These are phyloP conservation scores for Melanchra persicariae DNA, from an alignment of 2,888 invertebrate species.

Conservation along the genomic window DNA sequence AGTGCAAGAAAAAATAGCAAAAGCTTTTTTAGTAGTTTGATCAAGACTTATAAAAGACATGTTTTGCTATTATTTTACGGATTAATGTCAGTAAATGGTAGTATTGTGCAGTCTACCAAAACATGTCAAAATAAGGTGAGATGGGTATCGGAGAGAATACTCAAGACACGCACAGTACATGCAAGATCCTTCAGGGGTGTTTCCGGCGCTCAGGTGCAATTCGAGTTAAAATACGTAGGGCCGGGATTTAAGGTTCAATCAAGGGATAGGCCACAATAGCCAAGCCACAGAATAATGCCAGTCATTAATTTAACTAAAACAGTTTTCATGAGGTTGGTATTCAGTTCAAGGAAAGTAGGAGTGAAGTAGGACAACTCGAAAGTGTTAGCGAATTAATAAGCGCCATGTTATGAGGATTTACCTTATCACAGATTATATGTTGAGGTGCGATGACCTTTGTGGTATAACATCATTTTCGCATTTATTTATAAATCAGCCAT, in stretches of 20 bases:
- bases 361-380: not conserved
- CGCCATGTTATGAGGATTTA: slow-evolving; percentile 28
- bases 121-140: slow-evolving; percentile 6
- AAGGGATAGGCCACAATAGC: too few species aligned
- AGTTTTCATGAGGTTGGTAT: too few species aligned
- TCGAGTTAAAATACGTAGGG: too few species aligned
- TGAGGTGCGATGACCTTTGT: slow-evolving; percentile 53
- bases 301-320: too few species aligned
- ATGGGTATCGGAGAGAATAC: not conserved
- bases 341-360: slow-evolving; percentile 9
- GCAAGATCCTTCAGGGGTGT: not conserved
- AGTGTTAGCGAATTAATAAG: slow-evolving; percentile 34
- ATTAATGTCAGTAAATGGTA: slow-evolving; percentile 33
- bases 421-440: slow-evolving; percentile 41
- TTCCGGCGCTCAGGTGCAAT: too few species aligned
- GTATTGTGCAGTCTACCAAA: slow-evolving; percentile 11
- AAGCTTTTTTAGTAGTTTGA: slow-evolving; percentile 34
- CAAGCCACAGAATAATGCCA: too few species aligned
- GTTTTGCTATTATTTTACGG: slow-evolving; percentile 45
- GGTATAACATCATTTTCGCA: slow-evolving; percentile 35
- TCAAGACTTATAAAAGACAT: slow-evolving; percentile 4
- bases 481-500: slow-evolving; percentile 43
- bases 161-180: not conserved
- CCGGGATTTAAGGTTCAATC: too few species aligned
- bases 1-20: slow-evolving; percentile 33